Conservation (phyloP, 2,888 invertebrate genomes). For the Nomada hirtipes region DNA sequence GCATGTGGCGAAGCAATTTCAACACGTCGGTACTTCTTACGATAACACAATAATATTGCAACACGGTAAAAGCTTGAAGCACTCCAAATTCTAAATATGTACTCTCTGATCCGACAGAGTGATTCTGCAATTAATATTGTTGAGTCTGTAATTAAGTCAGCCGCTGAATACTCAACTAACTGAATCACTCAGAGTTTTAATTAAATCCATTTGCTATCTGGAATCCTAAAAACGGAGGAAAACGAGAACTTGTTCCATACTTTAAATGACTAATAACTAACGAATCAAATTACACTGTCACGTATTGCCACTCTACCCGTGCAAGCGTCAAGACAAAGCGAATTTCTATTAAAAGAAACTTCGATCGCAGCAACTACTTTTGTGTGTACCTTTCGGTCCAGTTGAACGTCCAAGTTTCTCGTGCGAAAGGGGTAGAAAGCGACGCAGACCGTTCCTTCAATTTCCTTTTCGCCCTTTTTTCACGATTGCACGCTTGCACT, state of each 20-base stretch:
- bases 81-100: too few species aligned
- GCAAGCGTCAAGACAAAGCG: not conserved
- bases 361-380: constrained; percentile 5
- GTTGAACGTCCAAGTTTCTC: constrained; percentile 4
- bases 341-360: constrained; percentile 20
- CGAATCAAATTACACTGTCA: not conserved
- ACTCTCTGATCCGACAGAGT: too few species aligned
- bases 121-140: too few species aligned
- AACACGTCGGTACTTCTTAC: too few species aligned
- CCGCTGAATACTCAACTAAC: not conserved
- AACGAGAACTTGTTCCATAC: not conserved
- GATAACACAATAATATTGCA: too few species aligned
- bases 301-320: not conserved
- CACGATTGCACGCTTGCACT: not conserved
- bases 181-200: not conserved
- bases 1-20: too few species aligned
- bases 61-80: too few species aligned
- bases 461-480: not conserved
- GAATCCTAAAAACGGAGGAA: not conserved
- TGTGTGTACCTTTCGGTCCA: constrained; percentile 3
- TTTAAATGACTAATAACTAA: too few species aligned
- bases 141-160: too few species aligned
- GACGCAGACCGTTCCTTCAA: not conserved
- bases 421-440: constrained; percentile 22
- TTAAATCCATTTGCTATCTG: not conserved